Evolutionary conservation across 2,113 vertebrate genomes (phyloP).

Genomic region (Sorex araneus): DNA sequence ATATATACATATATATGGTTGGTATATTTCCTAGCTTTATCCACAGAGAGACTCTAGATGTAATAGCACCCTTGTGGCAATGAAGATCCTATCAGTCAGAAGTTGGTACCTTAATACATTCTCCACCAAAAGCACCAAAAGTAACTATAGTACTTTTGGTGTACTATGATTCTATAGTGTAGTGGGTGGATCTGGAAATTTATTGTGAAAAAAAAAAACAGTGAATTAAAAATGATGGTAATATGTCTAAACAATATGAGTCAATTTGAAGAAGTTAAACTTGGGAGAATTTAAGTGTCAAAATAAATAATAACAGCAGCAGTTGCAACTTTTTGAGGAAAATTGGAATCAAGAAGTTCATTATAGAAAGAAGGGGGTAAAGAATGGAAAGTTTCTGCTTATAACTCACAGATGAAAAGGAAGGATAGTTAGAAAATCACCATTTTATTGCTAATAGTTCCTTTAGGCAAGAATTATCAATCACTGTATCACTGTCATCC

Average conservation of each 20-base stretch:
- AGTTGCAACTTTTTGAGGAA: not conserved
- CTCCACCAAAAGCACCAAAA: slow-evolving; percentile 10
- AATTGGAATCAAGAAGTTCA: not conserved
- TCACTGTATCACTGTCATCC: no score
- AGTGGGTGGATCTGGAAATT: not conserved
- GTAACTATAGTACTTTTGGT: no score
- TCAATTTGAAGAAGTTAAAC: not conserved
- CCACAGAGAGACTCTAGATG: not conserved
- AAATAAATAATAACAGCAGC: slow-evolving; percentile 1
- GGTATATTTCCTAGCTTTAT: not conserved
- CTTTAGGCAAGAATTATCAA: slow-evolving; percentile 2
- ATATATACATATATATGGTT: not conserved
- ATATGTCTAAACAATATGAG: not conserved
- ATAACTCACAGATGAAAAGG: not conserved
- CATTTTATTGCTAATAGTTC: not conserved
- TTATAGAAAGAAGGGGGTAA: not conserved
- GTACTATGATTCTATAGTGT: not conserved
- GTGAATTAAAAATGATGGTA: not conserved
- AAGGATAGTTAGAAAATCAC: slow-evolving; percentile 31
- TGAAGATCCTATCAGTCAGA: not conserved
- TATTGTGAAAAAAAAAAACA: slow-evolving; percentile 16
- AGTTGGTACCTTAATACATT: not conserved
- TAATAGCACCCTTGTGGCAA: not conserved
- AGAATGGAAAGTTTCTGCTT: not conserved
- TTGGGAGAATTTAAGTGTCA: not conserved